Evolutionary conservation across 1,140 invertebrate species (phyloP), one percentile per base, ranked within the genome.

Genomic region (Hirudo medicinalis): DNA sequence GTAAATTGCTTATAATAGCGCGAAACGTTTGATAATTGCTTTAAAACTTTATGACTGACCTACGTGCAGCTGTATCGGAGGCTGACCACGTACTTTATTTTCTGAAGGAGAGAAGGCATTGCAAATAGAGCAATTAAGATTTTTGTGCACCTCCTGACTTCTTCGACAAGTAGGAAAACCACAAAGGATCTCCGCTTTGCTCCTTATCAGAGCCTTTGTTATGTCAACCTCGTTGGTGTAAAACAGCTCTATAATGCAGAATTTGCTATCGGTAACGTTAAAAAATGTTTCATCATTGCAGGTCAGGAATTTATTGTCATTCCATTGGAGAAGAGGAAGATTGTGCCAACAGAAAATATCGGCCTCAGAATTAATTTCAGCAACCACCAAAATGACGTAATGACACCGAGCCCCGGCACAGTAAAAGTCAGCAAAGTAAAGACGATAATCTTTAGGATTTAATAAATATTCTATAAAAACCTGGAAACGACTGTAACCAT

Each of bases 391-490:
- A n/a, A 68, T 73, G 20, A 73, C 36, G 68, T 71, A 73, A 27
- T 73, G 72, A n/a, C 25, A 27, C 57, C 71, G 36, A 22, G 22
- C 19, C 11, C 57, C 19, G 29, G 32, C 19, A 53, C 72, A 73
- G 68, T 73, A 73, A 49, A 73, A 71, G n/a, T 73, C 72, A 9
- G 68, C 49, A 69, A 73, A 73, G 36, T 73, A 72, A 20, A 72
- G 66, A 72, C 49, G 32, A 25, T 53, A 17, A 32, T 25, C 57
- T 22, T 13, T 63, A 63, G 1, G 11, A n/a, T 49, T 29, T n/a
- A 69, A 27, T 43, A 69, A 40, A 11, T 17, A 20, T 6, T 66
- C 67, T 20, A n/a, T 19, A 27, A 20, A 29, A 68, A 72, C 40
- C 6, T 36, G n/a, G 22, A 72, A 25, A 17, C 66, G 5, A 36